Conservation (phyloP, 2,113 vertebrate species). For the Rhinoderma darwinii region DNA sequence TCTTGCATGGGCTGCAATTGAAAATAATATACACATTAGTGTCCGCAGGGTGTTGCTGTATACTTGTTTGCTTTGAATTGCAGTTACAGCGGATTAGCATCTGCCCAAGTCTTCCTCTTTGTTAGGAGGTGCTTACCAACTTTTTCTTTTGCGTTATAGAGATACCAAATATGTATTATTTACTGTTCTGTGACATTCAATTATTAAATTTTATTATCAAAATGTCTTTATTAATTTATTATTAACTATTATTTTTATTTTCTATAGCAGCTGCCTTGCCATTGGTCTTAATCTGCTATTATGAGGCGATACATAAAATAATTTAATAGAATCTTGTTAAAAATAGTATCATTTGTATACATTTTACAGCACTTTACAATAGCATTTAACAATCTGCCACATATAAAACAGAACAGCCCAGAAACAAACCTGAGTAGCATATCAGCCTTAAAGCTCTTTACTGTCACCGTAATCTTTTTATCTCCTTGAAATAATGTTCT, state of each 20-base stretch:
- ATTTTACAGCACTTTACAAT: not conserved
- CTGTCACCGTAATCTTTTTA: constrained; percentile 38
- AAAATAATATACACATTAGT: no score
- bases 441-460: constrained; percentile 48
- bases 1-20: no score
- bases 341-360: not conserved
- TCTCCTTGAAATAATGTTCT: constrained; percentile 53
- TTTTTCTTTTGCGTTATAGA: no score
- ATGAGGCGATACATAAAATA: not conserved
- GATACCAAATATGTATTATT: no score
- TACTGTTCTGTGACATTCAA: no score
- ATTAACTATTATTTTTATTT: not conserved
- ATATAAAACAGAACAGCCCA: not conserved
- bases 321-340: no score
- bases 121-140: no score
- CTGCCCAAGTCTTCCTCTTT: no score
- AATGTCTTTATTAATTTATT: no score
- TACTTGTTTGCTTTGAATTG: not conserved
- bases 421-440: constrained; percentile 41
- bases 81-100: no score
- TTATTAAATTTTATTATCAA: no score
- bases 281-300: not conserved
- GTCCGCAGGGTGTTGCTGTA: no score
- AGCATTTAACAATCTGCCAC: not conserved
- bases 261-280: not conserved